Percentiles rank a stretch among this genome's conserved stretches.
phyloP scores from a whole-genome alignment of 2,113 vertebrate genomes.

The Pygoscelis adeliae region DNA sequence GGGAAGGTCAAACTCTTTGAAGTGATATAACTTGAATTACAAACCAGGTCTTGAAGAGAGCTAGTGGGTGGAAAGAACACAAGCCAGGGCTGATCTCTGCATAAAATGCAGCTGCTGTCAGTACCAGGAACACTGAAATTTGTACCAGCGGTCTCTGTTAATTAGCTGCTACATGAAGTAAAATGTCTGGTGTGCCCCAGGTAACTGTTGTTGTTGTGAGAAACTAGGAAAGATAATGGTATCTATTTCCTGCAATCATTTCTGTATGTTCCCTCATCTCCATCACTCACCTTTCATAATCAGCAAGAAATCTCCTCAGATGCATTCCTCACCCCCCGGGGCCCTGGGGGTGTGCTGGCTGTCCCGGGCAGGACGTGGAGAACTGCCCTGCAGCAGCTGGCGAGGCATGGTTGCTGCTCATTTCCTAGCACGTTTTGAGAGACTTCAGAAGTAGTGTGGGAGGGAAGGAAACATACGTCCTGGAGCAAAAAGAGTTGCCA shows the following conservation, averaged over 20 bases:
- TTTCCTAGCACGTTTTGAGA: neutral
- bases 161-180: constrained; percentile 62
- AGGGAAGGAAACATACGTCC: neutral
- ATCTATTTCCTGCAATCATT: constrained; percentile 63
- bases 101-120: neutral
- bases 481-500: neutral
- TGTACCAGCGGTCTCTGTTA: constrained; percentile 34
- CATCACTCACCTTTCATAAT: constrained; percentile 53
- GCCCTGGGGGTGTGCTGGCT: neutral
- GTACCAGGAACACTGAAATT: constrained; percentile 21
- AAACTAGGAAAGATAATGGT: constrained; percentile 40
- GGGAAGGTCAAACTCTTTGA: constrained; percentile 50
- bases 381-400: neutral
- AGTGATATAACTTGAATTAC: constrained; percentile 41
- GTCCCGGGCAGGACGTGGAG: neutral
- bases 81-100: constrained; percentile 19
- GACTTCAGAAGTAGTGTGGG: neutral
- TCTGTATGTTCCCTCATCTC: constrained; percentile 12
- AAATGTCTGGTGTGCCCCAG: constrained; percentile 36
- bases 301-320: constrained; percentile 16
- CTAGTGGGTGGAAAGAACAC: constrained; percentile 33
- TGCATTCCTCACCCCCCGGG: neutral
- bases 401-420: neutral
- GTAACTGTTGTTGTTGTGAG: constrained; percentile 47
- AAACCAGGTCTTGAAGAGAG: constrained; percentile 13